These are phyloP conservation scores for Pheosia gnoma DNA, from an alignment of 2,888 invertebrate genomes.

Conservation along the genomic window DNA sequence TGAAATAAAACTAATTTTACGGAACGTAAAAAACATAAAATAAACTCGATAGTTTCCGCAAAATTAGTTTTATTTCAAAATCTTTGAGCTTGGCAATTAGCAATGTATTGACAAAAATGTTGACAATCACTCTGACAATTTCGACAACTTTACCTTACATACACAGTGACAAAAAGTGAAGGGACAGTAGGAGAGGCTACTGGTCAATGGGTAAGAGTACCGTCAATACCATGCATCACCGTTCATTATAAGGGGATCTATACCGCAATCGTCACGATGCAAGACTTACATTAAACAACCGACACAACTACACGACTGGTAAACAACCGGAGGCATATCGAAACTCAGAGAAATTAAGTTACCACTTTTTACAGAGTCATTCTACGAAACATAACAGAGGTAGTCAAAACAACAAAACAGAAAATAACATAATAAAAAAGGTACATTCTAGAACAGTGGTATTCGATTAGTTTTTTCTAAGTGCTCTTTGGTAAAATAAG, in stretches of 20 bases:
- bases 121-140: background rate
- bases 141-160: background rate
- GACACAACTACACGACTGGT: conserved; percentile 36
- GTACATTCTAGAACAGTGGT: background rate
- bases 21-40: too few species aligned
- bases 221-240: conserved; percentile 32
- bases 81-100: too few species aligned
- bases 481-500: too few species aligned
- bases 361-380: conserved; percentile 76
- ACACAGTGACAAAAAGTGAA: background rate
- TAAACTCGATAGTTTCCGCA: too few species aligned
- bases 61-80: too few species aligned
- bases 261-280: conserved; percentile 40
- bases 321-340: conserved; percentile 40
- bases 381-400: conserved; percentile 39
- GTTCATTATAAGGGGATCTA: conserved; percentile 18
- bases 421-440: conserved; percentile 23
- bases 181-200: background rate
- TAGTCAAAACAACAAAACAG: conserved; percentile 4
- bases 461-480: too few species aligned
- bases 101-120: too few species aligned
- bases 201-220: conserved; percentile 17
- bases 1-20: too few species aligned
- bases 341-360: conserved; percentile 77
- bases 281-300: conserved; percentile 75